These are phyloP conservation scores for Cyrtonyx montezumae DNA, from an alignment of 2,113 vertebrate genomes.

Conservation along the genomic window DNA sequence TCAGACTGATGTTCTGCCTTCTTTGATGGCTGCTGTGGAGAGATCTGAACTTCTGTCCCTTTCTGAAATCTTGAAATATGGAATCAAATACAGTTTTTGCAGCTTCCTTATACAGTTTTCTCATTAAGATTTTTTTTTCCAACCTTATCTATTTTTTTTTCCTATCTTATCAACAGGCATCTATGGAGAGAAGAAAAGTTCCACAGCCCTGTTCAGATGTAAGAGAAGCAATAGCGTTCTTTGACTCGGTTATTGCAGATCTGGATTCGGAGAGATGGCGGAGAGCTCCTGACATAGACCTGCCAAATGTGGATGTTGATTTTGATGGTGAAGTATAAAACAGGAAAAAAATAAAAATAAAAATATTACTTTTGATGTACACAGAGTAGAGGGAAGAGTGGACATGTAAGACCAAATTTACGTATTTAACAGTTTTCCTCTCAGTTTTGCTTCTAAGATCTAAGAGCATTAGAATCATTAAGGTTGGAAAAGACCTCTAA, in stretches of 20 bases:
- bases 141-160: neutral
- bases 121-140: neutral
- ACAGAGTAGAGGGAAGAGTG: neutral
- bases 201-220: slow-evolving; percentile 76
- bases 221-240: slow-evolving; percentile 89
- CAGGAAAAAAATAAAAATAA: neutral
- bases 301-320: slow-evolving; percentile 89
- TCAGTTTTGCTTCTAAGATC: neutral
- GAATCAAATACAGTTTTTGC: neutral
- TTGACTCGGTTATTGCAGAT: slow-evolving; percentile 91
- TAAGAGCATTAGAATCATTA: neutral
- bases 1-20: neutral
- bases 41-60: neutral
- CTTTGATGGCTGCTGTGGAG: neutral
- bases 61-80: neutral
- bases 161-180: slow-evolving; percentile 25
- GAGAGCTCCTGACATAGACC: slow-evolving; percentile 70
- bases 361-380: neutral
- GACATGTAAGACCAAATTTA: neutral
- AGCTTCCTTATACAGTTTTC: neutral
- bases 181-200: slow-evolving; percentile 52
- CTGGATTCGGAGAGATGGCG: slow-evolving; percentile 83
- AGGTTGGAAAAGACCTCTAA: too few species aligned
- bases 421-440: neutral
- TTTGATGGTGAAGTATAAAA: slow-evolving; percentile 85